Evolutionary conservation across 2,888 invertebrate genomes (phyloP).

Genomic region (Corbicula japonica): DNA sequence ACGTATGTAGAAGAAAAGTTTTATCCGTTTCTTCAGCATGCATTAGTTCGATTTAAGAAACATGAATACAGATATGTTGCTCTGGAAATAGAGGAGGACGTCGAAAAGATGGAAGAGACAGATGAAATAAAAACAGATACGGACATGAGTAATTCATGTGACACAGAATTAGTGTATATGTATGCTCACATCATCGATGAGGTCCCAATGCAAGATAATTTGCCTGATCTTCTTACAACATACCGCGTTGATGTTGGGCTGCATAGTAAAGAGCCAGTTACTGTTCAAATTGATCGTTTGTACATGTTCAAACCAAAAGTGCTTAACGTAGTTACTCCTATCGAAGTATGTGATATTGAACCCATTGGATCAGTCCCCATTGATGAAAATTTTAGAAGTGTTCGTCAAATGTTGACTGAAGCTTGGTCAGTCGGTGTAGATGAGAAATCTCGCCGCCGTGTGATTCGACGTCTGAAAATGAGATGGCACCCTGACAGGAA

Average conservation of each 20-base stretch:
- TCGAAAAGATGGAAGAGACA: too few relatives aligned
- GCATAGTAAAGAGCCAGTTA: too few relatives aligned
- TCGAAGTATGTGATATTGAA: too few relatives aligned
- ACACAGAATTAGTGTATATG: conserved; percentile 22
- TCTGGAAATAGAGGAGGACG: conserved; percentile 42
- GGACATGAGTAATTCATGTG: too few relatives aligned
- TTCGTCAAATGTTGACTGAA: conserved; percentile 35
- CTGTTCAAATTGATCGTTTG: too few relatives aligned
- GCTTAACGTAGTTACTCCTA: too few relatives aligned
- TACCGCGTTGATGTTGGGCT: too few relatives aligned
- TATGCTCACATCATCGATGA: conserved; percentile 28
- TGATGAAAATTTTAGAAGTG: conserved; percentile 47
- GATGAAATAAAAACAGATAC: too few relatives aligned
- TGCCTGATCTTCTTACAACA: too few relatives aligned
- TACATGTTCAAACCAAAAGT: too few relatives aligned
- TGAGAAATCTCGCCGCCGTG: conserved; percentile 38
- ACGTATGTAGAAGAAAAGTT: conserved; percentile 56
- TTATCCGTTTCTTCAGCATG: conserved; percentile 51
- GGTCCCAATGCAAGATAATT: too few relatives aligned
- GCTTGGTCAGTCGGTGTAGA: conserved; percentile 33
- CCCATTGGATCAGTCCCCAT: too few relatives aligned
- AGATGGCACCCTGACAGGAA: conserved; percentile 72
- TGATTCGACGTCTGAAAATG: conserved; percentile 54
- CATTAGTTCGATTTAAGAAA: conserved; percentile 29
- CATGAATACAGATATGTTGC: conserved; percentile 56